Percentiles rank a stretch among this genome's conserved stretches.
These are phyloP conservation scores for Melitaea cinxia DNA, from an alignment of 1,140 invertebrate genomes.

Conservation along the genomic window DNA sequence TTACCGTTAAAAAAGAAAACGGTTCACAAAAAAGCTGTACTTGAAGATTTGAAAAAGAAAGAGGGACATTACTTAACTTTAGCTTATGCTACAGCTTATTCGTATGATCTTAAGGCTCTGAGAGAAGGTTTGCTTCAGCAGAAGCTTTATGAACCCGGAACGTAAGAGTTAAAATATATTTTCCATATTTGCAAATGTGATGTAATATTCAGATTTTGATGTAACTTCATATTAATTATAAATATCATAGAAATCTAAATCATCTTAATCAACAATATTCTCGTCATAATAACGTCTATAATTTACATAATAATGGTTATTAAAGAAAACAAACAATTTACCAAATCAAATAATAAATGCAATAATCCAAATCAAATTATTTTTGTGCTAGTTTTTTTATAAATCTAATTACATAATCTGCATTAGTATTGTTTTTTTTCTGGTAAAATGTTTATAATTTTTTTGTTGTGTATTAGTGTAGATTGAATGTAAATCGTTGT, in stretches of 20 bases:
- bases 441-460: too few species aligned
- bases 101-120: slow-evolving; percentile 66
- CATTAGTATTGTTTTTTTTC: too few species aligned
- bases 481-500: too few species aligned
- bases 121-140: slow-evolving; percentile 65
- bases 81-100: slow-evolving; percentile 72
- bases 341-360: too few species aligned
- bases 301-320: too few species aligned
- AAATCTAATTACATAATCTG: too few species aligned
- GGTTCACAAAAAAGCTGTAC: slow-evolving; percentile 58
- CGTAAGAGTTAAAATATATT: slow-evolving; percentile 52
- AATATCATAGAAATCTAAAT: neutral
- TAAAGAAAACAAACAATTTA: too few species aligned
- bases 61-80: slow-evolving; percentile 71
- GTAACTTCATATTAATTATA: neutral
- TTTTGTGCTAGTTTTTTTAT: too few species aligned
- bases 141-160: slow-evolving; percentile 74
- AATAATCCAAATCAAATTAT: too few species aligned
- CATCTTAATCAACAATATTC: neutral
- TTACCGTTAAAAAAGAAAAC: slow-evolving; percentile 73
- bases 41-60: slow-evolving; percentile 63
- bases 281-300: neutral
- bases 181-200: slow-evolving; percentile 37
- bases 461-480: too few species aligned
- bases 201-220: slow-evolving; percentile 33